These are phyloP conservation scores for Syngnathus rostellatus DNA, from an alignment of 2,797 vertebrate species.

Conservation along the genomic window DNA sequence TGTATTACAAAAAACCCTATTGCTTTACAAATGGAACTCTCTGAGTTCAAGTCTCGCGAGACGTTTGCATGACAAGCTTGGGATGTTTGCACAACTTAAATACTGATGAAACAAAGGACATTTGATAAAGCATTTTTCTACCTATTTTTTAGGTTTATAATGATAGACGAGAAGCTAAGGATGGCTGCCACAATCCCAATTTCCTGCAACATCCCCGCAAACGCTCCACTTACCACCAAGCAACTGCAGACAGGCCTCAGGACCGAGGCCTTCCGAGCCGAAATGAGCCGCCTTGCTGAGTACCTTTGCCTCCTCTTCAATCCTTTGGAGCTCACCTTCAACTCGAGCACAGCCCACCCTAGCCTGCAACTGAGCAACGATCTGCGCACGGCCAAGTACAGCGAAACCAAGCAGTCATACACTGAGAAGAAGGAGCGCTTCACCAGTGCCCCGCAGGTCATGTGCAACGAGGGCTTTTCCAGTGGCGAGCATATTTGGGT, in stretches of 20 bases:
- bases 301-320: constrained; percentile 56
- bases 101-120: neutral
- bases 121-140: neutral
- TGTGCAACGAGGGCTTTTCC: constrained; percentile 62
- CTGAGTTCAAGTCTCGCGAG: too few relatives aligned
- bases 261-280: constrained; percentile 52
- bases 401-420: constrained; percentile 36
- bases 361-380: constrained; percentile 59
- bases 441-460: constrained; percentile 45
- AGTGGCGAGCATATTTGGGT: constrained; percentile 59
- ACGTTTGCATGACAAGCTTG: too few relatives aligned
- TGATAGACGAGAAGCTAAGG: constrained; percentile 48
- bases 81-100: neutral
- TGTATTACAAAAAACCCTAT: too few relatives aligned
- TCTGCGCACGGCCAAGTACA: constrained; percentile 55
- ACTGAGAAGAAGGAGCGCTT: constrained; percentile 59
- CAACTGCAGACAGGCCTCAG: constrained; percentile 46
- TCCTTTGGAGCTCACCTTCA: constrained; percentile 63
- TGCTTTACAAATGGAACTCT: too few relatives aligned
- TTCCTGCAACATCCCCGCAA: constrained; percentile 25
- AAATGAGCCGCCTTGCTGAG: constrained; percentile 55
- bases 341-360: constrained; percentile 46
- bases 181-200: constrained; percentile 24
- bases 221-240: constrained; percentile 39
- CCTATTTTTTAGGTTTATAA: constrained; percentile 33